Base-by-base conservation (phyloP, 2,888 invertebrate species). In the Campoletis raptor region DNA sequence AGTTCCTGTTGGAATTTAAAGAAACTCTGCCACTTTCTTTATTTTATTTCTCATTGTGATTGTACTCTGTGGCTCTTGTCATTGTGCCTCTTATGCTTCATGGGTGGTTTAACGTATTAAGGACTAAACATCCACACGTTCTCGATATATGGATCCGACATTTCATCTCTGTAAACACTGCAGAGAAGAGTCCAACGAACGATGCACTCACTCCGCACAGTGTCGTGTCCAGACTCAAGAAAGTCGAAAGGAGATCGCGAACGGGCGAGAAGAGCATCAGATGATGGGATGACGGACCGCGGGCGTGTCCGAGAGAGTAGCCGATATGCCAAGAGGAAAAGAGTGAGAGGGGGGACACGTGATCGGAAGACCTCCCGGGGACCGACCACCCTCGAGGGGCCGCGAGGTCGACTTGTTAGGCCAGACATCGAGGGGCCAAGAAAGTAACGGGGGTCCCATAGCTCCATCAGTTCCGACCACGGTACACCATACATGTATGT, bases 311-410 rank as follows among this genome's bases (percentile, higher is more conserved):
- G 92, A 74, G 74, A 81, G 81, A 91, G 92, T 92, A 92, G 91
- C 91, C 91, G 92, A 92, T 92, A 92, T 89, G 69, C 82, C 89
- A 24, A 73, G 45, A 57, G 40, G 52, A 61, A 61, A 42, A 61
- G 57, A 42, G 61, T 0, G 64, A 64, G 64, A 48, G 88, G 90
- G 90, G 90, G 89, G 91, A 90, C 93, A 92, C 93, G 93, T 94
- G 94, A 94, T 93, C 93, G 91, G 91, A 88, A 90, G 94, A 94
- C 93, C 94, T 94, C 94, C 93, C 92, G 92, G 91, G 91, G 92
- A 92, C 89, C 88, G 94, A 93, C 93, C 94, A 93, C 93, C 94
- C 92, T 92, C 91, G 92, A 92, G 93, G 92, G 93, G 93, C 92
- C 94, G 92, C 91, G 86, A 92, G 94, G 94, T 94, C 93, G 93